These are phyloP conservation scores for Procambarus clarkii DNA, from an alignment of 1,140 invertebrate genomes.

Conservation along the genomic window DNA sequence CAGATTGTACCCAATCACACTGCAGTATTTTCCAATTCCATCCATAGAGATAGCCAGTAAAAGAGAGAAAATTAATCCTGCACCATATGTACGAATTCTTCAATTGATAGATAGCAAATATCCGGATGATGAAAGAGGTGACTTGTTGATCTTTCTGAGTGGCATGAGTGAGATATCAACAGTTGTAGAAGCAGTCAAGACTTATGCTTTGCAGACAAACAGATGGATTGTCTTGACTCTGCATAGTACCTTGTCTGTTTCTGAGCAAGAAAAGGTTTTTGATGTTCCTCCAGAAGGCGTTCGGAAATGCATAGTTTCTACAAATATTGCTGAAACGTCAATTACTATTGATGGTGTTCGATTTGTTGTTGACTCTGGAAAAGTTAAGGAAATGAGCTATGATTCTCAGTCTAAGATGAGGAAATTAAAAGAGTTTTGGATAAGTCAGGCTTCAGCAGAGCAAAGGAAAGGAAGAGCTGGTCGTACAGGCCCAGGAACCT, in stretches of 20 bases:
- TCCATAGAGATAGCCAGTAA: slow-evolving; percentile 83
- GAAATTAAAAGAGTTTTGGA: slow-evolving; percentile 94
- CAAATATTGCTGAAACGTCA: slow-evolving; percentile 99
- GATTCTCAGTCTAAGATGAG: slow-evolving; percentile 93
- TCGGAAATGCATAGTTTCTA: slow-evolving; percentile 97
- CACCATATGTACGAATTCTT: slow-evolving; percentile 93
- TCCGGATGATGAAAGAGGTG: slow-evolving; percentile 89
- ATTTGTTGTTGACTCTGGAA: slow-evolving; percentile 97
- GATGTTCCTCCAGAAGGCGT: slow-evolving; percentile 96
- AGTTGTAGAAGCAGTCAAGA: slow-evolving; percentile 90
- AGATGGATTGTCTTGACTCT: slow-evolving; percentile 97
- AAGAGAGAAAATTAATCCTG: slow-evolving; percentile 88
- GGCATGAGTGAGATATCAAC: slow-evolving; percentile 96
- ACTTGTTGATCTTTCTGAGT: slow-evolving; percentile 96
- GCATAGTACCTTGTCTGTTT: slow-evolving; percentile 93
- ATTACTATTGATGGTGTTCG: slow-evolving; percentile 98
- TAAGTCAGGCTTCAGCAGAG: slow-evolving; percentile 97
- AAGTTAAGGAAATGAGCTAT: slow-evolving; percentile 98
- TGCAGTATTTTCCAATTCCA: slow-evolving; percentile 89
- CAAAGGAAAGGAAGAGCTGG: slow-evolving; percentile 97
- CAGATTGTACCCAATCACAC: slow-evolving; percentile 92
- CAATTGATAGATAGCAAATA: slow-evolving; percentile 79
- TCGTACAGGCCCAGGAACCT: slow-evolving; percentile 81
- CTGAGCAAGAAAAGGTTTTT: slow-evolving; percentile 98
- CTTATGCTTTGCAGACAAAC: slow-evolving; percentile 86